Evolutionary conservation across 2,113 vertebrate genomes (phyloP).

Genomic region (Varanus salvator): DNA sequence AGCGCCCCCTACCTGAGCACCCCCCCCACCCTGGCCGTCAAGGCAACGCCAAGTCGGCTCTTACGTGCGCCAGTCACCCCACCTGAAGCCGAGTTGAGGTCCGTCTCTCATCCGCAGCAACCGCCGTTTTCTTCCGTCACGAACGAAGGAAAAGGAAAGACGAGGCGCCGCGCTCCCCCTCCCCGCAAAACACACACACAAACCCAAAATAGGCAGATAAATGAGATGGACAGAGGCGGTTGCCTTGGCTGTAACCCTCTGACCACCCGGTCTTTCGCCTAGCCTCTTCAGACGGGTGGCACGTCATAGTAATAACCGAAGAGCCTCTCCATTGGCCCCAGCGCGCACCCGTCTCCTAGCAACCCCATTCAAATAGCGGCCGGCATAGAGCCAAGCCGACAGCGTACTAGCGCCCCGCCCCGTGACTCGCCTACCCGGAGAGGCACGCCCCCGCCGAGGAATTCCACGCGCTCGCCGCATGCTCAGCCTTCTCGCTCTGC

Average conservation of each 20-base stretch:
- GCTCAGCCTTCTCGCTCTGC: not conserved
- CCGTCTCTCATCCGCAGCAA: not conserved
- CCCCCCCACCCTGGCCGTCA: not conserved
- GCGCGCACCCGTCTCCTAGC: constrained; percentile 36
- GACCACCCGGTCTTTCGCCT: not conserved
- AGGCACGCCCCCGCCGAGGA: not conserved
- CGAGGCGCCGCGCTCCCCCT: not conserved
- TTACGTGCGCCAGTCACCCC: not conserved
- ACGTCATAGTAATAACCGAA: not conserved
- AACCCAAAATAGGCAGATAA: too few relatives aligned
- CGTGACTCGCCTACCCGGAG: not conserved
- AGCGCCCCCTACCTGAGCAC: not conserved
- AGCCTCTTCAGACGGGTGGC: not conserved
- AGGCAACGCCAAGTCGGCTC: too few relatives aligned
- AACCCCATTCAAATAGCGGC: constrained; percentile 10
- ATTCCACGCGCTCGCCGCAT: not conserved
- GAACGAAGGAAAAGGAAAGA: too few relatives aligned
- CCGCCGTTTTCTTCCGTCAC: too few relatives aligned
- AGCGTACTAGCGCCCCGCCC: not conserved
- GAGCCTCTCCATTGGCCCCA: not conserved
- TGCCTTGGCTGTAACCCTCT: not conserved
- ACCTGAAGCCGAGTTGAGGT: not conserved
- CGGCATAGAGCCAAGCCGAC: not conserved
- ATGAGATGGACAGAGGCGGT: not conserved
- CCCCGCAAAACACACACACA: too few relatives aligned